A percentile compares a stretch with the other conserved stretches of the same genome.
Evolutionary conservation across 2,113 vertebrate species (phyloP).

Genomic region (Elephantulus edwardii): DNA sequence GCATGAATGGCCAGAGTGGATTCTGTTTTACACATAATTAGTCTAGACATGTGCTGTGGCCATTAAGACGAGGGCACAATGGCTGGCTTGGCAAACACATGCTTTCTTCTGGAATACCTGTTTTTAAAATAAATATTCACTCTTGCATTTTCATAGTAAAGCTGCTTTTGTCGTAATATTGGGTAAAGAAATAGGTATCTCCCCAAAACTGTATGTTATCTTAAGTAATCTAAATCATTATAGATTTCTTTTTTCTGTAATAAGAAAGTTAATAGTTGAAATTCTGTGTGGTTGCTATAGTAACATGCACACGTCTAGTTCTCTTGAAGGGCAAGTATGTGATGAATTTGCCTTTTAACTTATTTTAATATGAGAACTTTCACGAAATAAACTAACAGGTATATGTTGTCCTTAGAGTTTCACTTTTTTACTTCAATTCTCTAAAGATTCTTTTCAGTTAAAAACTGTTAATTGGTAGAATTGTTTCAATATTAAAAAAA

Average conservation of each 20-base stretch:
- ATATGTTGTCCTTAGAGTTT: slow-evolving; percentile 64
- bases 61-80: not conserved
- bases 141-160: slow-evolving; percentile 71
- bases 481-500: slow-evolving; percentile 55
- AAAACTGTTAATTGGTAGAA: slow-evolving; percentile 71
- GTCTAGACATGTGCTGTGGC: slow-evolving; percentile 31
- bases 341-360: slow-evolving; percentile 84
- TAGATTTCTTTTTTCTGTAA: slow-evolving; percentile 80
- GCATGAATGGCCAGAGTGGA: slow-evolving; percentile 5
- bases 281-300: slow-evolving; percentile 84
- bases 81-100: slow-evolving; percentile 53
- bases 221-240: slow-evolving; percentile 82
- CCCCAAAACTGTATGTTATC: slow-evolving; percentile 80
- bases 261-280: slow-evolving; percentile 83
- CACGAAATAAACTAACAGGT: slow-evolving; percentile 60
- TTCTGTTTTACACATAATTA: slow-evolving; percentile 71
- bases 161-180: slow-evolving; percentile 77
- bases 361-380: slow-evolving; percentile 77
- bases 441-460: slow-evolving; percentile 71
- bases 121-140: slow-evolving; percentile 5
- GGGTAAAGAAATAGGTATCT: slow-evolving; percentile 77
- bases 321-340: slow-evolving; percentile 74
- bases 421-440: slow-evolving; percentile 64
- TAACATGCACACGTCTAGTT: slow-evolving; percentile 76
- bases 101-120: not conserved